Conservation (phyloP, 2,888 invertebrate genomes). For the Resseliella maxima region DNA sequence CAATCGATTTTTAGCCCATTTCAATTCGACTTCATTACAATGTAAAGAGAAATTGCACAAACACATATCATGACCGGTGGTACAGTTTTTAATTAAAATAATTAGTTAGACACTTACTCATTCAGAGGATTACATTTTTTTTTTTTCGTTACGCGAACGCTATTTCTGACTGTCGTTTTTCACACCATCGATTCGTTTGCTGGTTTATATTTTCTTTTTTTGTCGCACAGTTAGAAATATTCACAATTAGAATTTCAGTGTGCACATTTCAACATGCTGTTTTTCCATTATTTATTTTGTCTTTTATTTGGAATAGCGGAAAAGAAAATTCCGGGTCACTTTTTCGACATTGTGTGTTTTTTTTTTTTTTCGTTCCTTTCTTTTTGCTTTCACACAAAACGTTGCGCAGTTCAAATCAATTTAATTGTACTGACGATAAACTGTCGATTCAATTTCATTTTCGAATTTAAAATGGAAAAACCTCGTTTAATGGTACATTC, state of each 20-base stretch:
- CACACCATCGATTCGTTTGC: background rate
- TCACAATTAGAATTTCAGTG: conserved; percentile 32
- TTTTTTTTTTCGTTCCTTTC: background rate
- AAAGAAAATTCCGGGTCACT: conserved; percentile 27
- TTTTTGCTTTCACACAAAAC: background rate
- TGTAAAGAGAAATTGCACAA: background rate
- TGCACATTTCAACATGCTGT: conserved; percentile 30
- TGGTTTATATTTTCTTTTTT: background rate
- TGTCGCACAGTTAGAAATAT: background rate
- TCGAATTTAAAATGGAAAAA: conserved; percentile 32
- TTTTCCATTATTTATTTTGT: conserved; percentile 41
- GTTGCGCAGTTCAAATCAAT: conserved; percentile 33
- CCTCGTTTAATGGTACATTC: background rate
- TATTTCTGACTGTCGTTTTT: conserved; percentile 9
- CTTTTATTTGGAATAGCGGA: background rate
- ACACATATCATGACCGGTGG: background rate
- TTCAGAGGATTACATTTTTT: conserved; percentile 18
- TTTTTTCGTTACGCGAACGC: background rate
- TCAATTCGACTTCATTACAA: background rate
- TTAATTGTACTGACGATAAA: background rate
- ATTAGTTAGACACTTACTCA: background rate
- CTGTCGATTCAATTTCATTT: conserved; percentile 14
- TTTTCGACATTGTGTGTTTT: background rate
- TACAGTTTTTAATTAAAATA: conserved; percentile 45
- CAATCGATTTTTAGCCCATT: background rate